Percentiles rank a stretch among this genome's conserved stretches.
Evolutionary conservation across 2,797 vertebrate species (phyloP).

Genomic region (Nannoperca australis): DNA sequence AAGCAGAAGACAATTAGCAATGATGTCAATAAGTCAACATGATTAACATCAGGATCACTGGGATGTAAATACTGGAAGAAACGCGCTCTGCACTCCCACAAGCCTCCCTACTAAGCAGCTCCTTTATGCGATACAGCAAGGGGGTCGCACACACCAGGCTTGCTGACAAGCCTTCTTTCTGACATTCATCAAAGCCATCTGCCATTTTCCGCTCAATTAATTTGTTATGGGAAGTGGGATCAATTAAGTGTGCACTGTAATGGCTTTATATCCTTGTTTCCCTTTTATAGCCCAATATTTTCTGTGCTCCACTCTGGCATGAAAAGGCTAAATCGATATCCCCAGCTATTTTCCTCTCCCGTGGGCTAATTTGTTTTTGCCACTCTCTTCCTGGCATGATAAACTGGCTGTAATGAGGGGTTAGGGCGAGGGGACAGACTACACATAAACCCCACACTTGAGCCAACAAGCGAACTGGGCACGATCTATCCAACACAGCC

Average conservation of each 20-base stretch:
- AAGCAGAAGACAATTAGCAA: slow-evolving; percentile 77
- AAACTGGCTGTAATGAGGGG: slow-evolving; percentile 78
- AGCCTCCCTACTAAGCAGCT: slow-evolving; percentile 49
- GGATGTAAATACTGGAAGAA: slow-evolving; percentile 74
- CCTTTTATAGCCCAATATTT: slow-evolving; percentile 89
- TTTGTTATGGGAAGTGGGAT: slow-evolving; percentile 88
- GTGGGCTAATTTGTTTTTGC: slow-evolving; percentile 83
- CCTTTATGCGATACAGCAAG: slow-evolving; percentile 51
- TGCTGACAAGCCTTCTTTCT: slow-evolving; percentile 88
- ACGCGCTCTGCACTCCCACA: slow-evolving; percentile 35
- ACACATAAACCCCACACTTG: slow-evolving; percentile 40
- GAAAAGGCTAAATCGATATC: slow-evolving; percentile 84
- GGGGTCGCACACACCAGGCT: slow-evolving; percentile 65
- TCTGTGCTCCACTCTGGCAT: slow-evolving; percentile 84
- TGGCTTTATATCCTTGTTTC: slow-evolving; percentile 89
- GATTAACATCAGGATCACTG: slow-evolving; percentile 75
- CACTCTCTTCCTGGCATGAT: slow-evolving; percentile 81
- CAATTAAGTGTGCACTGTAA: slow-evolving; percentile 88
- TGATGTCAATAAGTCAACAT: slow-evolving; percentile 79
- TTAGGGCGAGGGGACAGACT: slow-evolving; percentile 64
- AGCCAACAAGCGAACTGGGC: slow-evolving; percentile 34
- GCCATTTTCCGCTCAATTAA: slow-evolving; percentile 90
- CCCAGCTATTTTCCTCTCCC: slow-evolving; percentile 76
- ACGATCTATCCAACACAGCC: not conserved
- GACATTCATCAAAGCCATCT: slow-evolving; percentile 88